These are phyloP conservation scores for Hoplostethus mediterraneus DNA, from an alignment of 2,797 vertebrate species.

Conservation along the genomic window DNA sequence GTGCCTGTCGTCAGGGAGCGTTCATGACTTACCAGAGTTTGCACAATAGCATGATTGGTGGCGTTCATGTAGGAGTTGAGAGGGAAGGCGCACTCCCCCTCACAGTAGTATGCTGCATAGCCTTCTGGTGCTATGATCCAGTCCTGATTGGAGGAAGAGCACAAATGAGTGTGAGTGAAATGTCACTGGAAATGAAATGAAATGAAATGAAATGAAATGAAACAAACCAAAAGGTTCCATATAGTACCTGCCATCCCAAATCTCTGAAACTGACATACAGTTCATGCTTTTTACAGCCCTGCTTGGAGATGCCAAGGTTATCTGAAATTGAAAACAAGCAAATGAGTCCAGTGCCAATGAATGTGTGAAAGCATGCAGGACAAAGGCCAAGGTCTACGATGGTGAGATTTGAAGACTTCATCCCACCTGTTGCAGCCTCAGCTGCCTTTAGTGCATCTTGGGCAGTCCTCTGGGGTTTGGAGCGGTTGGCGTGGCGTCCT, in stretches of 20 bases:
- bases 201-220: not conserved
- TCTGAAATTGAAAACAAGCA: conserved; percentile 78
- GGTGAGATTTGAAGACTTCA: not conserved
- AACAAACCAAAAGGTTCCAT: not conserved
- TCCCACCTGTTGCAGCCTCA: conserved; percentile 86
- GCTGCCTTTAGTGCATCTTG: conserved; percentile 91
- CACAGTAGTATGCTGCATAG: conserved; percentile 97
- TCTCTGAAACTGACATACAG: conserved; percentile 98
- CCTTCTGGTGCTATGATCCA: conserved; percentile 99
- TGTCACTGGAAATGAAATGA: not conserved
- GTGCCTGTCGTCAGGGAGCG: conserved; percentile 2
- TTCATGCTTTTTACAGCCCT: conserved; percentile 97
- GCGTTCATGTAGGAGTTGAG: conserved; percentile 99
- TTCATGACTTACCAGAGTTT: conserved; percentile 92
- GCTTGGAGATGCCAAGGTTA: conserved; percentile 90
- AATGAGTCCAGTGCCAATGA: conserved; percentile 4
- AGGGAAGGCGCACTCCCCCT: conserved; percentile 98
- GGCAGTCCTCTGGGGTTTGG: conserved; percentile 88
- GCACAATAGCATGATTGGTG: conserved; percentile 98
- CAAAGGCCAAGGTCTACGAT: too few relatives aligned
- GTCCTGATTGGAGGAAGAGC: conserved; percentile 84
- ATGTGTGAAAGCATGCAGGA: not conserved
- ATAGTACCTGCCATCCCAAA: conserved; percentile 96
- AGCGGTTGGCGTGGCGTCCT: conserved; percentile 90
- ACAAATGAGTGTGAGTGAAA: not conserved